phyloP scores from a whole-genome alignment of 2,888 invertebrate genomes.

The Dryadula phaetusa region DNA sequence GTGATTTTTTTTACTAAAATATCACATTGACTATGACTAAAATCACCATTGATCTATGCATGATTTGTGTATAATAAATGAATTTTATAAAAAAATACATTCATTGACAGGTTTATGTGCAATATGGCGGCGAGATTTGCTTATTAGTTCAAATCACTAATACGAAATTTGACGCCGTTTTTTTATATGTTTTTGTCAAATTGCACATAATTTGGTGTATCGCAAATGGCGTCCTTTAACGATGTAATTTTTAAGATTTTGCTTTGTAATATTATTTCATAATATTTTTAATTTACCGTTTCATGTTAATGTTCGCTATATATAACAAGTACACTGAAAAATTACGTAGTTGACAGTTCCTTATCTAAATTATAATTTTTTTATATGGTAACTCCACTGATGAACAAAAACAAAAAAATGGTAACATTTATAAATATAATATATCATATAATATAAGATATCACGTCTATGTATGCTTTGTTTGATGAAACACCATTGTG shows the following conservation, averaged over 20 bases:
- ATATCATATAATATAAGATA: too few species aligned
- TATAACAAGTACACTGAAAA: background rate
- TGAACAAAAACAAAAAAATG: too few species aligned
- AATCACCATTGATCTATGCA: background rate
- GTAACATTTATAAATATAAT: too few species aligned
- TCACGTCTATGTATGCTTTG: slow-evolving; percentile 1
- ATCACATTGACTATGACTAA: background rate
- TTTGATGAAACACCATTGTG: slow-evolving; percentile 25
- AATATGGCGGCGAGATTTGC: slow-evolving; percentile 23
- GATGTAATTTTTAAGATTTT: slow-evolving; percentile 10
- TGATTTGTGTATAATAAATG: slow-evolving; percentile 4
- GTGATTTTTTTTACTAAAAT: too few species aligned
- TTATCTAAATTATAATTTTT: background rate
- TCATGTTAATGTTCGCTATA: background rate
- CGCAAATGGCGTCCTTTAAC: slow-evolving; percentile 23
- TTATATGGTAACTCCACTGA: background rate
- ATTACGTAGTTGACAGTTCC: background rate
- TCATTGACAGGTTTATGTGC: slow-evolving; percentile 18
- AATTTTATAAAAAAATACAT: slow-evolving; percentile 7
- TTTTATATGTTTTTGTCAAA: slow-evolving; percentile 12
- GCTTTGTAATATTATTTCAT: background rate
- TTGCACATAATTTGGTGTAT: slow-evolving; percentile 27
- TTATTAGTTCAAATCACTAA: background rate
- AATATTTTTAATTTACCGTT: background rate
- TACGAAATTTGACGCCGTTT: background rate